Evolutionary conservation across 2,888 invertebrate species (phyloP), one percentile per base, ranked within the genome.

Genomic region (Dynastes tityus): DNA sequence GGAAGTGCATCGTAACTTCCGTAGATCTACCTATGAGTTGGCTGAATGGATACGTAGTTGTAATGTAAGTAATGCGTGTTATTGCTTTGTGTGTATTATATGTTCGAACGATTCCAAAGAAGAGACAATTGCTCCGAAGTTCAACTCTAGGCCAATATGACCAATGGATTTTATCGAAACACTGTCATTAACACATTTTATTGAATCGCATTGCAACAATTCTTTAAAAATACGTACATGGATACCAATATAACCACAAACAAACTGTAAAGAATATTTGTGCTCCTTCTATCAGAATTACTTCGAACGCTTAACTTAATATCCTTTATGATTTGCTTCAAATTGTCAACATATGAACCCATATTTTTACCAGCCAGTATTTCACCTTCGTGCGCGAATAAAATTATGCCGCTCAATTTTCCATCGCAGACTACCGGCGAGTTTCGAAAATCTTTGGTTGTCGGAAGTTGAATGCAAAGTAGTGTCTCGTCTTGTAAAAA

Each of bases 391-490:
- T 49, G 67, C 22, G 45, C 11, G 49, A 67, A 67, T 32, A 67
- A 49, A 3, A 67, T 27, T 22, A 67, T 22, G 2, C 67, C 67
- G 27, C 45, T 16, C 27, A 67, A 67, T 49, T 11, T 45, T 49
- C 45, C 49, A 22, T 45, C 45, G 45, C 67, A 67, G 16, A 67
- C 67, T 49, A 67, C 8, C 8, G 67, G 67, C 1, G 67, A 67
- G 45, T 67, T 67, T 45, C 45, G 16, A 22, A 22, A 67, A 27
- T 67, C 67, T 3, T 49, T 22, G 16, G 6, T 49, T 3, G 45
- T 67, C 45, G 49, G 27, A 49, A 45, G 16, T 67, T 49, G 6
- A 6, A 67, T 49, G 8, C 67, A 67, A 32, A 49, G 6, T 22
- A 67, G 45, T 0, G 45, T 67, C 16, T 45, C 22, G 49, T 67